A percentile compares a stretch with the other conserved stretches of the same genome.
Evolutionary conservation across 2,888 invertebrate species (phyloP).

Genomic region (Belgica antarctica): DNA sequence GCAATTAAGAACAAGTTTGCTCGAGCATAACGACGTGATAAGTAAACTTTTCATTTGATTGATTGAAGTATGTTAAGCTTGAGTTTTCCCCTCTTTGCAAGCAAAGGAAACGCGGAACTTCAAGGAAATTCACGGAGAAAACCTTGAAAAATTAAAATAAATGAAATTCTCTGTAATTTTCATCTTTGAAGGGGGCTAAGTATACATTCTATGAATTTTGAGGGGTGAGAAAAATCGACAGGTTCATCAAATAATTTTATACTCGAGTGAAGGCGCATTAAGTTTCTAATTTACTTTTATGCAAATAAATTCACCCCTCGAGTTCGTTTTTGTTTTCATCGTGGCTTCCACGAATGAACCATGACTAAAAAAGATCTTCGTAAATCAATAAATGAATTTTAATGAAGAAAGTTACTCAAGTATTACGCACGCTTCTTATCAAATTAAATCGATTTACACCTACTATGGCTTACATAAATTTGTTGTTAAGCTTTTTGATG

Average conservation of each 20-base stretch:
- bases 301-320: slow-evolving; percentile 38
- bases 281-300: slow-evolving; percentile 44
- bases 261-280: slow-evolving; percentile 40
- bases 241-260: slow-evolving; percentile 44
- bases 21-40: too few species aligned
- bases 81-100: too few species aligned
- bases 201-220: not conserved
- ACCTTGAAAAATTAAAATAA: not conserved
- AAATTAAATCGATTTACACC: slow-evolving; percentile 43
- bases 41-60: too few species aligned
- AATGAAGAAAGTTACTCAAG: slow-evolving; percentile 40
- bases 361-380: not conserved
- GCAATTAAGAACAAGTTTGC: not conserved
- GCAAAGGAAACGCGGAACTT: too few species aligned
- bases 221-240: not conserved
- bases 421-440: slow-evolving; percentile 13
- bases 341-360: not conserved
- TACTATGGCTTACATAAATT: not conserved
- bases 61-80: too few species aligned
- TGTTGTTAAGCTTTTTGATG: not conserved
- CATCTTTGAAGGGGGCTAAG: not conserved
- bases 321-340: slow-evolving; percentile 29
- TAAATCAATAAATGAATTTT: slow-evolving; percentile 43
- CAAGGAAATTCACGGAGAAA: not conserved
- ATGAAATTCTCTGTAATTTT: not conserved